These are phyloP conservation scores for Drosophila virilis DNA, from an alignment of 1,140 invertebrate species.

Conservation along the genomic window DNA sequence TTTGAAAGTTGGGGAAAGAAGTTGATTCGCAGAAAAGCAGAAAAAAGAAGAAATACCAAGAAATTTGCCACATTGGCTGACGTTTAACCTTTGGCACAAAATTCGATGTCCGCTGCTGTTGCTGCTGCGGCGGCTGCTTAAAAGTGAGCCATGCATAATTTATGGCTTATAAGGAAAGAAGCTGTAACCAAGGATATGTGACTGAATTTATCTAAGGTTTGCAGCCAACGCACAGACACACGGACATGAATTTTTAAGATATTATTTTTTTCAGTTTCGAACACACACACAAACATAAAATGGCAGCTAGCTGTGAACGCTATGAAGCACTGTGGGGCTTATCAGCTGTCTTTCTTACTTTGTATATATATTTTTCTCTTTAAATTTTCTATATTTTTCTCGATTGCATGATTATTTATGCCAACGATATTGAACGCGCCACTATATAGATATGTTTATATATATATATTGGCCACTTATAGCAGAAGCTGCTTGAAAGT, in stretches of 20 bases:
- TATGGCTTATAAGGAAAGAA: conserved; percentile 60
- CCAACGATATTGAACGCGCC: conserved; percentile 61
- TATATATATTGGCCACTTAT: conserved; percentile 40
- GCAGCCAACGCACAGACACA: conserved; percentile 53
- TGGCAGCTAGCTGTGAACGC: conserved; percentile 19
- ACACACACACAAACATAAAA: conserved; percentile 6
- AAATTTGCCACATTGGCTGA: conserved; percentile 34
- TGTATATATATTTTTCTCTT: conserved; percentile 1
- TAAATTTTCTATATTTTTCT: conserved; percentile 22
- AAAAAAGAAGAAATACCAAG: not conserved
- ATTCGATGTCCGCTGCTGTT: conserved; percentile 30
- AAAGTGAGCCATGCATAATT: conserved; percentile 79
- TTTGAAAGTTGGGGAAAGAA: not conserved
- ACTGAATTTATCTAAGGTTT: conserved; percentile 73
- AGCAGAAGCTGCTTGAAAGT: conserved; percentile 70
- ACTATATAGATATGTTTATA: conserved; percentile 27
- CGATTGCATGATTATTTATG: conserved; percentile 77
- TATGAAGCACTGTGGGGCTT: conserved; percentile 43
- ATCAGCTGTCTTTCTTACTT: conserved; percentile 66
- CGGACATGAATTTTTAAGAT: conserved; percentile 11
- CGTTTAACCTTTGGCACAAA: conserved; percentile 30
- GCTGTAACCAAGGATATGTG: conserved; percentile 57
- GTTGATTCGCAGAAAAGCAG: conserved; percentile 1
- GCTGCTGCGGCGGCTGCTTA: conserved; percentile 39
- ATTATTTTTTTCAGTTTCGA: not conserved